Percentiles rank a stretch among this genome's conserved stretches.
Evolutionary conservation across 2,888 invertebrate species (phyloP).

Genomic region (Carabus problematicus): DNA sequence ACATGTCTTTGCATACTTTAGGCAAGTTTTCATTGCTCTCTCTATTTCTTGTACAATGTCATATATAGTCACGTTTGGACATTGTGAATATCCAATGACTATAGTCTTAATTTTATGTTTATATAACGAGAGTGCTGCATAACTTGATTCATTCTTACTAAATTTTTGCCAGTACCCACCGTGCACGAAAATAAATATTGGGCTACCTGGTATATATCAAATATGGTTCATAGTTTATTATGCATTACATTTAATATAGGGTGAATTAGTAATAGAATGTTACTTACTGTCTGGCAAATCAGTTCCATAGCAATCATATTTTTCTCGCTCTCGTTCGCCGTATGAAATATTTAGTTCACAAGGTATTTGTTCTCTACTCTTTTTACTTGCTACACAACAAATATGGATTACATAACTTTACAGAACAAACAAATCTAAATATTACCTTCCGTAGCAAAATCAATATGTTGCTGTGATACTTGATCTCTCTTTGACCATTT

Average conservation of each 20-base stretch:
- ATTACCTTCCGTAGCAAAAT: constrained; percentile 63
- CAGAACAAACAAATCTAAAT: constrained; percentile 3
- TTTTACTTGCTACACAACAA: constrained; percentile 65
- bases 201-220: constrained; percentile 66
- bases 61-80: constrained; percentile 70
- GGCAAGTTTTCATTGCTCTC: constrained; percentile 66
- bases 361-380: constrained; percentile 63
- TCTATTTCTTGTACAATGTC: constrained; percentile 72
- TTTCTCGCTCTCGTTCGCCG: constrained; percentile 67
- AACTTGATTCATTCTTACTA: constrained; percentile 69
- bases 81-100: constrained; percentile 80
- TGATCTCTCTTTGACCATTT: constrained; percentile 68
- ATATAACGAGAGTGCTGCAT: constrained; percentile 69
- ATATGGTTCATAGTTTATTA: no score
- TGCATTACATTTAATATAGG: no score
- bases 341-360: constrained; percentile 71
- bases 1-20: constrained; percentile 69
- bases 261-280: no score
- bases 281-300: constrained; percentile 67
- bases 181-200: constrained; percentile 82
- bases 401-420: constrained; percentile 11
- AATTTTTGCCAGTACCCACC: constrained; percentile 89
- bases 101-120: constrained; percentile 72
- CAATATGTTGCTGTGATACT: constrained; percentile 64
- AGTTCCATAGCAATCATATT: constrained; percentile 76